phyloP scores from a whole-genome alignment of 2,797 vertebrate genomes.

The Gephyroberyx darwinii region DNA sequence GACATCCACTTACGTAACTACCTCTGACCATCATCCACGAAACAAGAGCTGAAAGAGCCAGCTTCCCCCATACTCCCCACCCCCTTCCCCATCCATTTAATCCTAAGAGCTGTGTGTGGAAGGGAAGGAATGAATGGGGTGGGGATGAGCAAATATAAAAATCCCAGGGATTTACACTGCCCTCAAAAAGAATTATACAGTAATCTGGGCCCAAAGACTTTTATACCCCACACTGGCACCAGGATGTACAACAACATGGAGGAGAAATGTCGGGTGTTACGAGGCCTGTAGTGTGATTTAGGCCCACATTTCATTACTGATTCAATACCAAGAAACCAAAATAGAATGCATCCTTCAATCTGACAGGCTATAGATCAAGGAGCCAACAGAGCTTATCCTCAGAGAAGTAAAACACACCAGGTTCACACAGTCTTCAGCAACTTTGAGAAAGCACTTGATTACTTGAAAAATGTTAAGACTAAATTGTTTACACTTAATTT shows the following conservation, averaged over 20 bases:
- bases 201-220: conserved; percentile 71
- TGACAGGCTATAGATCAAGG: conserved; percentile 29
- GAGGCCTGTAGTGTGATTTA: conserved; percentile 28
- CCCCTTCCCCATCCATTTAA: conserved; percentile 71
- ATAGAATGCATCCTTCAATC: conserved; percentile 23
- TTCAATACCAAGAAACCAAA: conserved; percentile 21
- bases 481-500: too few relatives aligned
- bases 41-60: conserved; percentile 68
- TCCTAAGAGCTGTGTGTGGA: conserved; percentile 69
- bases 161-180: conserved; percentile 76
- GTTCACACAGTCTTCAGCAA: not conserved
- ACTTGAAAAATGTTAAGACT: too few relatives aligned
- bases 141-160: conserved; percentile 74
- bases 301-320: conserved; percentile 17
- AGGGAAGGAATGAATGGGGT: conserved; percentile 62
- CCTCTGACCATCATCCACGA: conserved; percentile 74
- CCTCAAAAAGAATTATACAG: conserved; percentile 66
- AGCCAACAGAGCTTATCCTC: not conserved
- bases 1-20: conserved; percentile 76
- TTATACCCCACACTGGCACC: conserved; percentile 36
- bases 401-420: not conserved
- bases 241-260: conserved; percentile 42
- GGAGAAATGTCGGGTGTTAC: conserved; percentile 47
- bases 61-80: conserved; percentile 56
- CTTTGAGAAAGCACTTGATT: too few relatives aligned